Evolutionary conservation across 2,888 invertebrate species (phyloP).

Genomic region (Orthonychiurus folsomi): DNA sequence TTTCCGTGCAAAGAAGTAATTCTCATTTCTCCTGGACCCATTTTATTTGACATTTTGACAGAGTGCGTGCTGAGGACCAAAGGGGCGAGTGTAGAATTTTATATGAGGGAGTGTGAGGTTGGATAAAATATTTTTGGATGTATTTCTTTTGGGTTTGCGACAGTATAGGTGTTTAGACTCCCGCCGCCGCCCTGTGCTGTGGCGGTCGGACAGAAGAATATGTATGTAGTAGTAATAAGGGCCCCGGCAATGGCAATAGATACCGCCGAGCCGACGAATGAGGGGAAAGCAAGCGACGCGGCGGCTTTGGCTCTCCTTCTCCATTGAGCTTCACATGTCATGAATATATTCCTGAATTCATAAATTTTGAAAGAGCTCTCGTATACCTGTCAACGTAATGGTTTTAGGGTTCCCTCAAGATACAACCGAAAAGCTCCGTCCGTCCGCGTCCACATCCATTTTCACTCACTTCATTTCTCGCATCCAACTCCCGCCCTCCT

Average conservation of each 20-base stretch:
- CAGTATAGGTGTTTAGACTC: not conserved
- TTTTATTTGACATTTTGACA: too few species aligned
- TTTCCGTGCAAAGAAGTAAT: too few species aligned
- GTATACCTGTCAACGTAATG: conserved; percentile 41
- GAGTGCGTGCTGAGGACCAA: too few species aligned
- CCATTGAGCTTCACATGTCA: conserved; percentile 5
- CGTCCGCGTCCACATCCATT: not conserved
- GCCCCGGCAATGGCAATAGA: too few species aligned
- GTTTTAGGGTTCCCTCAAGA: conserved; percentile 40
- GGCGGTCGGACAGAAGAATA: too few species aligned
- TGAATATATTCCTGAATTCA: conserved; percentile 36
- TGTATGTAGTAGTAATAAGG: not conserved
- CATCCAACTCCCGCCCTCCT: not conserved
- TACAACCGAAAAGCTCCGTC: conserved; percentile 21
- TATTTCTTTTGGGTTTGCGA: too few species aligned
- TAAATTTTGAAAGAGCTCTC: conserved; percentile 38
- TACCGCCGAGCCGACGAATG: not conserved
- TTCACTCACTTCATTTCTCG: not conserved
- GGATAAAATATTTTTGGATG: too few species aligned
- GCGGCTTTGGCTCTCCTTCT: not conserved
- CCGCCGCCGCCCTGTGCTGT: too few species aligned
- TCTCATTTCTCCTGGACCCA: too few species aligned
- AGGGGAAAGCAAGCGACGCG: not conserved
- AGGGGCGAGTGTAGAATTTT: too few species aligned
- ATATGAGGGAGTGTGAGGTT: too few species aligned